Evolutionary conservation across 2,888 invertebrate genomes (phyloP), one percentile per base, ranked within the genome.

Genomic region (Crioceris asparagi): DNA sequence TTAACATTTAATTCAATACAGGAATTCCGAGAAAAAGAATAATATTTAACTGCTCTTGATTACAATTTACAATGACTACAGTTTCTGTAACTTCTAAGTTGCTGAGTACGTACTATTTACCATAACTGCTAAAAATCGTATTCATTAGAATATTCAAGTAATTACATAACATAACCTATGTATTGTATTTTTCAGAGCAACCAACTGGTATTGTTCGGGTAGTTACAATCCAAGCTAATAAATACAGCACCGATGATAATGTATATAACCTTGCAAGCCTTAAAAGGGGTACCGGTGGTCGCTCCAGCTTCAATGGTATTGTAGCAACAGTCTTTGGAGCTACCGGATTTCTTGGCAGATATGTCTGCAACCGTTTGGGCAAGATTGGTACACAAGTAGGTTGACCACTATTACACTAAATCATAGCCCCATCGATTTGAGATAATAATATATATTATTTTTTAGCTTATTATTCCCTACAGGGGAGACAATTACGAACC

Each of bases 271-370:
- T 79, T 36, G 71, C 82, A 6, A 66, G 75, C 1, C 70, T 86
- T 58, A 86, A 82, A 61, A 71, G 83, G 46, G 91, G 90, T 17
- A 85, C 88, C 14, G 91, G 90, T 10, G 97, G 96, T 12, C 78
- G 98, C 21, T 84, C 86, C 50, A 96, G 94, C 57, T 98, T 97
- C 64, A 97, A 86, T 67, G 98, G 98, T 0, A 73, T 87, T 37
- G 92, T 97, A 2, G 92, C 90, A n/a, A 98, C 98, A n/a, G 85
- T 98, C 1, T 96, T 97, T 62, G 97, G 97, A 35, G 77, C 79
- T 38, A 80, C 81, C 21, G 97, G 97, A 2, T 91, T 90, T 56
- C 66, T 96, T 1, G 98, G 97, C 0, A 72, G 79, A 47, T 81
- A 83, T 68, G 76, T 97, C 11, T 81, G 85, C 61, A 94, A 92